phyloP scores from a whole-genome alignment of 2,797 vertebrate genomes.

The Distichodus sexfasciatus region DNA sequence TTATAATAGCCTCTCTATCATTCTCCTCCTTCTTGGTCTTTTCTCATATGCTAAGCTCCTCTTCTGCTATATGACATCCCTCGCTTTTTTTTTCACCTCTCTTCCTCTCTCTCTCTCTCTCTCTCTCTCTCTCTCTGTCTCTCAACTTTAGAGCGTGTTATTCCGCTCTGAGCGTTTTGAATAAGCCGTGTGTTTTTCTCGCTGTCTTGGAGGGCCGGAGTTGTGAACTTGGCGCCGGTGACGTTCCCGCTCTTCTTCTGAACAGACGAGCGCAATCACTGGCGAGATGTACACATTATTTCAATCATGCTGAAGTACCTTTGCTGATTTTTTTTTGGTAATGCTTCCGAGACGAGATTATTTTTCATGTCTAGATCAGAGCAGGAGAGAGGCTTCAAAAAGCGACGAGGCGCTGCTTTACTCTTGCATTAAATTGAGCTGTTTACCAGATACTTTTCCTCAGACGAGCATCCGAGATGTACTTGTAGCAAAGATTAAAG shows the following conservation, averaged over 20 bases:
- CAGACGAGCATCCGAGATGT: background rate
- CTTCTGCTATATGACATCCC: too few species aligned
- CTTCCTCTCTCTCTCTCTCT: background rate
- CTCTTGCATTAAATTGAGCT: background rate
- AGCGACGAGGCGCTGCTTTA: background rate
- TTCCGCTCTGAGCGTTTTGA: constrained; percentile 12
- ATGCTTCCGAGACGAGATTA: background rate
- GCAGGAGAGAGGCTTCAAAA: background rate
- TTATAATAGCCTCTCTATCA: too few species aligned
- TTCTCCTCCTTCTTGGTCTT: too few species aligned
- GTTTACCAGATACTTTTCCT: background rate
- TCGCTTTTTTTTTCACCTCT: background rate
- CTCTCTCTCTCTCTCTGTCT: constrained; percentile 2
- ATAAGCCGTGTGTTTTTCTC: constrained; percentile 29
- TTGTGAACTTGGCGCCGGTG: constrained; percentile 11
- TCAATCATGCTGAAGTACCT: background rate
- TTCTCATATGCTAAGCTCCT: too few species aligned
- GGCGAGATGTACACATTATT: background rate
- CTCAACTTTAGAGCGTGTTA: background rate
- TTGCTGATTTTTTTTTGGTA: background rate
- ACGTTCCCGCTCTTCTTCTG: constrained; percentile 18
- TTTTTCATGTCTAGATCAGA: background rate
- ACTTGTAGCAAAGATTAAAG: background rate
- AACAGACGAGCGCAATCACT: constrained; percentile 10
- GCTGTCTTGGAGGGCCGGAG: background rate